A percentile compares a stretch with the other conserved stretches of the same genome.
phyloP scores from a whole-genome alignment of 2,888 invertebrate species.

The Nymphalis polychloros region DNA sequence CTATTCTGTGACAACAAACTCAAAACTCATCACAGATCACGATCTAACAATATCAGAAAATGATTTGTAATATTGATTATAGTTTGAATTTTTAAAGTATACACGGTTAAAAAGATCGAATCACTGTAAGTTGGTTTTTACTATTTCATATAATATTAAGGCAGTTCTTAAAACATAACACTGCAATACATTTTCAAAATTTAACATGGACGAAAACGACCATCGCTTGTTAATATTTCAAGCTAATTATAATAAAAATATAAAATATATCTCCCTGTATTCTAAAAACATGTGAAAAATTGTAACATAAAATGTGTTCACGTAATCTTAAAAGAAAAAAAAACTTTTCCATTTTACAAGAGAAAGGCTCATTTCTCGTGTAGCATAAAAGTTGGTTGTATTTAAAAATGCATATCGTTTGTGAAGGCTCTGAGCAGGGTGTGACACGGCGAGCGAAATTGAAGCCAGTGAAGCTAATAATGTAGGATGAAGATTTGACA shows the following conservation, averaged over 20 bases:
- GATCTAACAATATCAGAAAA: too few species aligned
- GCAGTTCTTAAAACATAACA: too few species aligned
- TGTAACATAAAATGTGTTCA: constrained; percentile 34
- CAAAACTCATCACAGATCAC: too few species aligned
- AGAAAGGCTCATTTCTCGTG: constrained; percentile 29
- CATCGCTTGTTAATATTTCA: too few species aligned
- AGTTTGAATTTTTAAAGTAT: too few species aligned
- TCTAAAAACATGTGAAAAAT: constrained; percentile 13
- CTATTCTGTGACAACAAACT: too few species aligned
- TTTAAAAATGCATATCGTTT: constrained; percentile 61
- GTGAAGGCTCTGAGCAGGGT: constrained; percentile 42
- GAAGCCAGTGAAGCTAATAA: constrained; percentile 50
- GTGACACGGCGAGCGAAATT: constrained; percentile 51
- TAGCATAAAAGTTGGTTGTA: constrained; percentile 44
- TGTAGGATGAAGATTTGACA: constrained; percentile 41
- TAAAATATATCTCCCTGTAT: background rate
- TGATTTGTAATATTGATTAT: too few species aligned
- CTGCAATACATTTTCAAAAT: too few species aligned
- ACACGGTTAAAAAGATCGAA: too few species aligned
- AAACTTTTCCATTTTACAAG: constrained; percentile 29
- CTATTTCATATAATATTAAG: too few species aligned
- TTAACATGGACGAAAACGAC: too few species aligned
- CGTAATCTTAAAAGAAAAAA: constrained; percentile 47
- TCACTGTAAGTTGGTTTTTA: too few species aligned
- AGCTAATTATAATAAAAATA: background rate